phyloP scores from a whole-genome alignment of 30 jellyfish, hydroid and myxozoan species.

The Turritopsis dohrnii region DNA sequence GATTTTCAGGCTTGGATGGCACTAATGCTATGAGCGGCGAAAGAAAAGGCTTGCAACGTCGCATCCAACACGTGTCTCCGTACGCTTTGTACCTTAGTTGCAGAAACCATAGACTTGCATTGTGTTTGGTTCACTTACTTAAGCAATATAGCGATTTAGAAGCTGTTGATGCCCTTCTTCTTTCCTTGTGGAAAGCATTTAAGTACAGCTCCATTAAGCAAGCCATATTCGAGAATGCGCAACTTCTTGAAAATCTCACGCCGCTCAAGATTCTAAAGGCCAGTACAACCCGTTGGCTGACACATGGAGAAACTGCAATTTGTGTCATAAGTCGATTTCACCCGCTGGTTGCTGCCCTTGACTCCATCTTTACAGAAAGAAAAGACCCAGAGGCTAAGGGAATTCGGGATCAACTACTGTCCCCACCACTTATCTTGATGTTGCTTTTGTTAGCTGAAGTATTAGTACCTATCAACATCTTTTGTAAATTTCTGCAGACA shows the following conservation, averaged over 20 bases:
- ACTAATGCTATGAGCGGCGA: too few species aligned
- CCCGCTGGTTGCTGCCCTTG: slow-evolving; percentile 10
- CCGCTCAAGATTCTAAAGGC: slow-evolving; percentile 1
- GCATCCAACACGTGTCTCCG: too few species aligned
- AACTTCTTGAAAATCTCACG: not conserved
- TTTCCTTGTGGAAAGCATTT: not conserved
- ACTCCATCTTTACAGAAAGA: not conserved
- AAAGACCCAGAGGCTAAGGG: too few species aligned
- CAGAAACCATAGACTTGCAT: not conserved
- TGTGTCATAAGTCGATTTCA: not conserved
- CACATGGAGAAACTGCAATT: not conserved
- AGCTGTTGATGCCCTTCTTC: not conserved
- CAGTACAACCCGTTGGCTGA: not conserved
- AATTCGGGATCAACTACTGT: not conserved
- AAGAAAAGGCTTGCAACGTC: too few species aligned
- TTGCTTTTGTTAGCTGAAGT: slow-evolving; percentile 10
- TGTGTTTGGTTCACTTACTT: not conserved
- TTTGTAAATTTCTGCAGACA: slow-evolving; percentile 1
- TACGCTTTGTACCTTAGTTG: too few species aligned
- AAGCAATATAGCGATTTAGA: not conserved
- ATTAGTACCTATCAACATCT: not conserved
- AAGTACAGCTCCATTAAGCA: not conserved
- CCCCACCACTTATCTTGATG: not conserved
- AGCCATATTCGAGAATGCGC: slow-evolving; percentile 1
- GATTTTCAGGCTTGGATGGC: not conserved